phyloP scores from a whole-genome alignment of 2,888 invertebrate genomes.

The Pharmacophagus antenor region DNA sequence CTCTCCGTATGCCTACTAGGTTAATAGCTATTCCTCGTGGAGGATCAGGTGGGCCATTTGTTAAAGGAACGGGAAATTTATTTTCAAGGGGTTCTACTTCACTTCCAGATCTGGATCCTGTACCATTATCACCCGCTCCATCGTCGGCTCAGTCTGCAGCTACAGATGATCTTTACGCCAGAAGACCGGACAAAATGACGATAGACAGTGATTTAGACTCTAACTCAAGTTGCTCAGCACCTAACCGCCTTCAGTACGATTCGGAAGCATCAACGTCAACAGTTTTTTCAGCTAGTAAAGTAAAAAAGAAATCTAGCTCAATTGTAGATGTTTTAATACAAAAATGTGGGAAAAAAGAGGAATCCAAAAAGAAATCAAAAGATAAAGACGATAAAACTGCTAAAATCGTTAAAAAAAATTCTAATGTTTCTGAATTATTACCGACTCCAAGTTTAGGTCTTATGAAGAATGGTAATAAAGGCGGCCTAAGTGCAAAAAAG shows the following conservation, averaged over 20 bases:
- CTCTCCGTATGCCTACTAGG: constrained; percentile 89
- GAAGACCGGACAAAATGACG: constrained; percentile 70
- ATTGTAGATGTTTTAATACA: constrained; percentile 85
- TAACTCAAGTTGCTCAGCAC: constrained; percentile 82
- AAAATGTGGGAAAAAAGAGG: constrained; percentile 82
- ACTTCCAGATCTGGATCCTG: constrained; percentile 88
- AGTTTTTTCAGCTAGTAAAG: constrained; percentile 81
- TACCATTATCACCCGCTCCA: constrained; percentile 85
- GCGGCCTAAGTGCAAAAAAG: constrained; percentile 64
- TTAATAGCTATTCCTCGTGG: constrained; percentile 89
- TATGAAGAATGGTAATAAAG: constrained; percentile 64
- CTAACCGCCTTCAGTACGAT: constrained; percentile 81
- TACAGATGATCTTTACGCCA: constrained; percentile 78
- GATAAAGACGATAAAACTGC: constrained; percentile 78
- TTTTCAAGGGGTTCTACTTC: constrained; percentile 87
- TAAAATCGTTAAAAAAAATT: constrained; percentile 80
- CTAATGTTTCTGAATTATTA: constrained; percentile 77
- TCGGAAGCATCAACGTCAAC: constrained; percentile 86
- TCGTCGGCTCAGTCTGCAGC: constrained; percentile 82
- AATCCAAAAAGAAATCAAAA: constrained; percentile 76
- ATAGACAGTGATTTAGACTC: constrained; percentile 85
- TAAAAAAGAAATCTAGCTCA: constrained; percentile 76
- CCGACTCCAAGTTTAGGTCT: constrained; percentile 83
- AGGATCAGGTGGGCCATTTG: constrained; percentile 79
- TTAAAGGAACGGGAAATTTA: constrained; percentile 54